phyloP scores from a whole-genome alignment of 2,888 invertebrate genomes.

The Lasioglossum oenotherae region DNA sequence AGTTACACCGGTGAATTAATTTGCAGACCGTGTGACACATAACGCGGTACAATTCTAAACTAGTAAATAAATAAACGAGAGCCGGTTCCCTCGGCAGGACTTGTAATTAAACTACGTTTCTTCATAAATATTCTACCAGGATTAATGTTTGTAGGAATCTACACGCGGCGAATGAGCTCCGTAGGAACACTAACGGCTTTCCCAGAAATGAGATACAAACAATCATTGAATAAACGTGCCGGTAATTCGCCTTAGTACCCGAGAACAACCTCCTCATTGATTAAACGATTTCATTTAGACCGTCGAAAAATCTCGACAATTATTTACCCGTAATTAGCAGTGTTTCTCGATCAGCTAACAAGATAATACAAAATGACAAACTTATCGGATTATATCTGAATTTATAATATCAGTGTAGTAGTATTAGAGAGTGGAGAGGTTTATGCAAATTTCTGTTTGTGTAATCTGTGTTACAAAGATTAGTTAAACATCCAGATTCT shows the following conservation, averaged over 20 bases:
- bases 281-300: neutral
- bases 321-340: neutral
- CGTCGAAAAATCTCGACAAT: neutral
- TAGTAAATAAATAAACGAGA: conserved; percentile 42
- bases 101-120: conserved; percentile 17
- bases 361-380: neutral
- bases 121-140: conserved; percentile 33
- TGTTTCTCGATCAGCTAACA: neutral
- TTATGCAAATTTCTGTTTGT: neutral
- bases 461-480: neutral
- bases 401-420: neutral
- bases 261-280: neutral
- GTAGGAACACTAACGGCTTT: no score
- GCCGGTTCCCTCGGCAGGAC: neutral
- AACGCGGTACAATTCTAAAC: conserved; percentile 28
- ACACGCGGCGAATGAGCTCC: neutral
- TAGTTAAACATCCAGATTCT: neutral
- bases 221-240: neutral
- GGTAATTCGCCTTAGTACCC: neutral
- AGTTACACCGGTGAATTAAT: conserved; percentile 21
- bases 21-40: conserved; percentile 15
- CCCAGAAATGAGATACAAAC: neutral
- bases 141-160: conserved; percentile 32
- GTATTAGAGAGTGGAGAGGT: neutral
- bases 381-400: neutral